A percentile compares a stretch with the other conserved stretches of the same genome.
These are phyloP conservation scores for Junonia oenone DNA, from an alignment of 2,888 invertebrate genomes.

Conservation along the genomic window DNA sequence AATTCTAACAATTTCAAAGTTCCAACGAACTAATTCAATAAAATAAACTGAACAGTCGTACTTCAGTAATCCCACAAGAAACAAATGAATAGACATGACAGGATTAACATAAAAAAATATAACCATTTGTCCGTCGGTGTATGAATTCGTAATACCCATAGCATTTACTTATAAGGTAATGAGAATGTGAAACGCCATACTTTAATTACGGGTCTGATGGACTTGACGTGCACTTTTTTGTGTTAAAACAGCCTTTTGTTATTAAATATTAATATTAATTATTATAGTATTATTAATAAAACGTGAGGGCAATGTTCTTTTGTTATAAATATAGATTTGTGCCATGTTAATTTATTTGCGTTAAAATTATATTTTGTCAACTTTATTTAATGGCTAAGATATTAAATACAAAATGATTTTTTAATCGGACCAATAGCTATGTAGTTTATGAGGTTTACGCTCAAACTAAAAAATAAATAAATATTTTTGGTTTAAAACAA, in stretches of 20 bases:
- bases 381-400: no score
- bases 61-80: not conserved
- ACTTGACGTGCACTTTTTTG: not conserved
- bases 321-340: no score
- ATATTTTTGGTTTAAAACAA: no score
- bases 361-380: no score
- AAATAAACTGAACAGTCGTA: not conserved
- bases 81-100: not conserved
- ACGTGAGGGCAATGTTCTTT: not conserved
- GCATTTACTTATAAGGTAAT: slow-evolving; percentile 14
- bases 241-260: not conserved
- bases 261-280: slow-evolving; percentile 2
- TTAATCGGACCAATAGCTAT: no score
- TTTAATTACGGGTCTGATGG: not conserved
- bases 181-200: not conserved
- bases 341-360: no score
- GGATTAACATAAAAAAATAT: slow-evolving; percentile 6
- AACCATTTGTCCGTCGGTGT: slow-evolving; percentile 12
- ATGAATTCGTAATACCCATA: slow-evolving; percentile 13
- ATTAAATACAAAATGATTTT: no score
- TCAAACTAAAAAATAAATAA: no score
- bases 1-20: no score
- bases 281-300: not conserved
- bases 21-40: no score
- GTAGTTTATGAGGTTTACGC: no score